Percentiles rank a stretch among this genome's conserved stretches.
Conservation (phyloP, 2,113 vertebrate species). For the Panthera uncia region DNA sequence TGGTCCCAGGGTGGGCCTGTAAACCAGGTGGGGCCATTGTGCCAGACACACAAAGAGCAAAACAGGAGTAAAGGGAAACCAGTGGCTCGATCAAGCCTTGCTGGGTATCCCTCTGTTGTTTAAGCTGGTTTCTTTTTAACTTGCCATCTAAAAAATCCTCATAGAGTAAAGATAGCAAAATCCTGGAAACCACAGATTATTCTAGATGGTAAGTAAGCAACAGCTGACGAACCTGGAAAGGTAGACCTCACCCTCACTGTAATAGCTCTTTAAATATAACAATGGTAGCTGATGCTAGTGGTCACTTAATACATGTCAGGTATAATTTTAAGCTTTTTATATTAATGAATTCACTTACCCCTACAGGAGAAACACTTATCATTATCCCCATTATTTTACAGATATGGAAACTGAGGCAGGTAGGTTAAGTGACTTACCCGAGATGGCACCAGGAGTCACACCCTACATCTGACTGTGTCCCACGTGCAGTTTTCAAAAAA, state of each 20-base stretch:
- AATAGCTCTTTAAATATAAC: too few species aligned
- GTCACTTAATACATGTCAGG: not conserved
- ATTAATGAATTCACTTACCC: not conserved
- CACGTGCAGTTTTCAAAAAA: not conserved
- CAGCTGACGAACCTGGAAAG: not conserved
- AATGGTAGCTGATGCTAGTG: not conserved
- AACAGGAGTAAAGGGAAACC: not conserved
- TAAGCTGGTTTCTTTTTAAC: not conserved
- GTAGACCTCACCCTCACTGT: not conserved
- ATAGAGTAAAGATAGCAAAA: not conserved
- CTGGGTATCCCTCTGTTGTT: not conserved
- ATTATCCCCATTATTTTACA: not conserved
- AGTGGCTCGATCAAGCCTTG: not conserved
- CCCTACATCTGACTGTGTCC: too few species aligned
- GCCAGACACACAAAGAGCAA: not conserved
- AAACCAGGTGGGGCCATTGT: accelerated
- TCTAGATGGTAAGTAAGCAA: not conserved
- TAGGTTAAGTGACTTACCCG: too few species aligned
- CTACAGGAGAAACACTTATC: not conserved
- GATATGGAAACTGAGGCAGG: not conserved
- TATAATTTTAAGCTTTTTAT: not conserved
- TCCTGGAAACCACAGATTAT: not conserved
- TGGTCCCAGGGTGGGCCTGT: too few species aligned
- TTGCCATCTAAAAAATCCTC: not conserved
- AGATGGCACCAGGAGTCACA: not conserved